These are phyloP conservation scores for Pollenia labialis DNA, from an alignment of 2,888 invertebrate species.

Conservation along the genomic window DNA sequence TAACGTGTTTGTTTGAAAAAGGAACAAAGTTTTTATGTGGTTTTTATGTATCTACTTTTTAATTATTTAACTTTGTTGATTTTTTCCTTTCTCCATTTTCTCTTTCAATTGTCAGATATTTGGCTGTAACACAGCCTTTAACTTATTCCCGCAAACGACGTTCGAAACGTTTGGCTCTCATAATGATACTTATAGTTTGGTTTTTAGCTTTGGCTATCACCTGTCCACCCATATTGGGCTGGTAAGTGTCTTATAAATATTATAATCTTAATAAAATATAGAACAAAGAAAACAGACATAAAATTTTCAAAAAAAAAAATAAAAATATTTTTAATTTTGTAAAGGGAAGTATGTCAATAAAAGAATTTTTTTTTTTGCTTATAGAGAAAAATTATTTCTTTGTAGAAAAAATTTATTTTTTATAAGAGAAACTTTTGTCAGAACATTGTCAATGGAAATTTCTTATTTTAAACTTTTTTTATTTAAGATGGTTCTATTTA, in stretches of 20 bases:
- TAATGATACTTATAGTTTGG: constrained; percentile 97
- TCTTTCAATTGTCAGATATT: constrained; percentile 86
- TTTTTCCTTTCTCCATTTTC: constrained; percentile 3
- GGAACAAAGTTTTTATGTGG: not conserved
- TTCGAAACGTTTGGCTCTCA: constrained; percentile 91
- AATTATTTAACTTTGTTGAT: not conserved
- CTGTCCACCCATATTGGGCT: constrained; percentile 96
- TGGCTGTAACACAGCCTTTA: constrained; percentile 96
- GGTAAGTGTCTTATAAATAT: constrained; percentile 86
- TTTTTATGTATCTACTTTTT: not conserved
- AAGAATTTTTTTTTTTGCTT: not conserved
- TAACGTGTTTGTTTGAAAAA: not conserved
- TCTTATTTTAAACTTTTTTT: too few relatives aligned
- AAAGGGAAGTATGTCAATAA: not conserved
- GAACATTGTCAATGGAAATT: too few relatives aligned
- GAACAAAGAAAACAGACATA: not conserved
- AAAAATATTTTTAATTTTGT: not conserved
- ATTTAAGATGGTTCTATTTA: not conserved
- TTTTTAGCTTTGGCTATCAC: constrained; percentile 94
- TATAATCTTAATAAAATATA: constrained; percentile 47
- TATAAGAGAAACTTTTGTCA: too few relatives aligned
- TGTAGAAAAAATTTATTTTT: too few relatives aligned
- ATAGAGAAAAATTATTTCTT: too few relatives aligned
- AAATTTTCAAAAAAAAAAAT: not conserved
- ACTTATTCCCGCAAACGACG: constrained; percentile 95